Evolutionary conservation across 2,888 invertebrate species (phyloP), one percentile per base, ranked within the genome.

Genomic region (Phrixothrix hirtus): DNA sequence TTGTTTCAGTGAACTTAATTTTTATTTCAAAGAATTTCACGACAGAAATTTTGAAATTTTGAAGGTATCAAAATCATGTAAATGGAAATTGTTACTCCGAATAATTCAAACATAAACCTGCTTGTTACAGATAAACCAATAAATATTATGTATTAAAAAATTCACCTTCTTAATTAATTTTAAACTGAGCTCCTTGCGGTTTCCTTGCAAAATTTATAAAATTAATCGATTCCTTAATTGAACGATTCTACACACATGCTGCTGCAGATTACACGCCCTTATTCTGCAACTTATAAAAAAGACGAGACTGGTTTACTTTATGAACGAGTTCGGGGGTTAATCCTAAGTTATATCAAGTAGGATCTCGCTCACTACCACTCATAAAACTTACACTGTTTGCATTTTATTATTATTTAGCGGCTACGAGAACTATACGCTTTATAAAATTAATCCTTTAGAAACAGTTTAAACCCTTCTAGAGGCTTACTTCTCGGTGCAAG

Each of bases 371-470:
- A 43, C 16, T 43, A 38, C 36, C 29, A 36, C 25, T 17, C 49
- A 37, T 48, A 48, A 43, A 50, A 37, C 43, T 42, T 42, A 43
- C 43, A 50, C 37, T 50, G 49, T 43, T 42, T 50, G 49, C 43
- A 43, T 50, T 50, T 50, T 50, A 50, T 43, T 50, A 43, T 50
- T 48, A 41, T 50, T 50, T 17, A 15, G 26, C 42, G 26, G 37
- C 49, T 30, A 50, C 36, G 37, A 17, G 38, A 43, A 37, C 49
- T 38, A 50, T 43, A 38, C 30, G 31, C 37, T 25, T 25, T 37
- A 38, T 50, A 50, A 50, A 50, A 43, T 43, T 43, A 50, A 50
- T 50, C 49, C 49, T 11, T 31, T 41, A 49, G 49, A 42, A 49
- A 42, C 49, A 49, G 29, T 49, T 49, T 42, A 17, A 37, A 36